Evolutionary conservation across 2,113 vertebrate genomes (phyloP), one percentile per base, ranked within the genome.

Genomic region (Copsychus sechellarum): DNA sequence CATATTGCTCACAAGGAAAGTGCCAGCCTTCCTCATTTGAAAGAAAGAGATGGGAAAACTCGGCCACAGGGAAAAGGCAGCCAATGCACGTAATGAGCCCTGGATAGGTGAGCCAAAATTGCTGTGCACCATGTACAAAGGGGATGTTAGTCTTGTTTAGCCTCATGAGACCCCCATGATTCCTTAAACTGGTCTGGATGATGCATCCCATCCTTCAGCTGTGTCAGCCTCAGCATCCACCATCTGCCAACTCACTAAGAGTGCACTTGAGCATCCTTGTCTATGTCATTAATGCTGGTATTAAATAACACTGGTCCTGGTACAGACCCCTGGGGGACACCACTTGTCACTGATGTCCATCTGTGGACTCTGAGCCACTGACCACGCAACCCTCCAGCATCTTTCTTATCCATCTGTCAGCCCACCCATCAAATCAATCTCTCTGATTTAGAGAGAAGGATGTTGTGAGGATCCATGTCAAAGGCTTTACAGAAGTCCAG

Each of bases 81-180:
- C 56, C 51, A 36, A 71, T 29, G 38, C 9, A 38, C 10, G 31
- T 5, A 21, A 12, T 5, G 29, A 62, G 48, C n/a, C 23, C 36
- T 8, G 47, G 56, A 5, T 38, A n/a, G 22, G 4, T 1, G 10
- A 74, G 26, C 21, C 4, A 21, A n/a, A 76, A 51, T 18, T 47
- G 16, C 45, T 1, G 1, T 53, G 48, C 16, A 13, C 34, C 9
- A 1, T 1, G 11, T 33, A 31, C 2, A 6, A 50, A 58, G 21
- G 16, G 12, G 14, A 34, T 42, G 12, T 15, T 29, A 16, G 17
- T 7, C 21, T 61, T 40, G 13, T 53, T 67, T n/a, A 81, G 33
- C 16, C 16, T 14, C 70, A 15, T 14, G n/a, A 40, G 29, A 40
- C 18, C 24, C 28, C 9, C 53, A 47, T 1, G 4, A 24, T 17